Conservation (phyloP, 1,140 invertebrate species). For the Aphis craccivora region DNA sequence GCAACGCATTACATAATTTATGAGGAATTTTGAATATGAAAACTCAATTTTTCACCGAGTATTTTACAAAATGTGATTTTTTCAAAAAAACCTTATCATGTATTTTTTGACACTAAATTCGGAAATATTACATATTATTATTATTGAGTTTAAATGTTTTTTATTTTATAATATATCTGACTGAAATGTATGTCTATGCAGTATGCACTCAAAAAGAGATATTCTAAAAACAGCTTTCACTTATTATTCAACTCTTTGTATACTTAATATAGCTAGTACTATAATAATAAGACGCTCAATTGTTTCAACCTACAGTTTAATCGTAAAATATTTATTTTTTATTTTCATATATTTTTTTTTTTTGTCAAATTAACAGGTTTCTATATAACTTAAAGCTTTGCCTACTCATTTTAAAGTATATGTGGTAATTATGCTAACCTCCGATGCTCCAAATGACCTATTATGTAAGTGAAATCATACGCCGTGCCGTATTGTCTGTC, state of each 20-base stretch:
- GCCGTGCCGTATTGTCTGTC: no score
- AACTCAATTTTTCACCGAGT: no score
- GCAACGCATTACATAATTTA: no score
- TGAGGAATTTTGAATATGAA: no score
- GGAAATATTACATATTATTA: no score
- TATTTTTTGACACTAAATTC: no score
- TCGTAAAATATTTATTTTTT: not conserved
- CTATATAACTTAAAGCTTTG: not conserved
- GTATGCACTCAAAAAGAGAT: not conserved
- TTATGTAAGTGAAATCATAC: not conserved
- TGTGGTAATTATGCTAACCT: not conserved
- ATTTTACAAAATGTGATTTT: no score
- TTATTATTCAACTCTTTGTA: not conserved
- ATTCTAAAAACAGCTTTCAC: not conserved
- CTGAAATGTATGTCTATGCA: not conserved
- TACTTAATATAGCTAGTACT: no score
- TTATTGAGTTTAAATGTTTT: no score
- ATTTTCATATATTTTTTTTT: not conserved
- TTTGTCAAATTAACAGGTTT: not conserved
- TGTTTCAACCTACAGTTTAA: not conserved
- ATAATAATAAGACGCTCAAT: not conserved
- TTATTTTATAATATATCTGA: no score
- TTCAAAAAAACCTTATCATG: no score
- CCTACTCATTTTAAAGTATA: not conserved
- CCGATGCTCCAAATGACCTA: not conserved